Conservation (phyloP, 2,888 invertebrate species). For the Euphydryas editha region DNA sequence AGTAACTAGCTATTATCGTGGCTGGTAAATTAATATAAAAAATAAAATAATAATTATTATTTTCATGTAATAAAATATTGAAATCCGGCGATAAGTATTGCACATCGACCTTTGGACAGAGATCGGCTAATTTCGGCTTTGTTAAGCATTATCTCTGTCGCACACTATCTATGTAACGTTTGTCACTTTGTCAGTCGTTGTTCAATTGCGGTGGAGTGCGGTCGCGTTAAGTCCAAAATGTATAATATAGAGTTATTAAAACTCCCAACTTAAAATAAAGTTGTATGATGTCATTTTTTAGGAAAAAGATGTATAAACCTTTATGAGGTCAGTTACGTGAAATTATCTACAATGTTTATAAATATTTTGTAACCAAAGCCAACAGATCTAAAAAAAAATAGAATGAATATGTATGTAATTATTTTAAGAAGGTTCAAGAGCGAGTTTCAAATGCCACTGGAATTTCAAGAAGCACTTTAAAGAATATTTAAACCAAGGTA, state of each 20-base stretch:
- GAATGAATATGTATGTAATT: conserved; percentile 23
- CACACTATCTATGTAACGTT: neutral
- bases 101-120: too few relatives aligned
- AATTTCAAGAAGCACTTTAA: conserved; percentile 35
- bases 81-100: too few relatives aligned
- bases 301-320: neutral
- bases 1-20: too few relatives aligned
- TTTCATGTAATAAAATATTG: too few relatives aligned
- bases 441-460: conserved; percentile 30
- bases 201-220: neutral
- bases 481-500: conserved; percentile 29
- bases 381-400: conserved; percentile 18
- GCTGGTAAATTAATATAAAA: too few relatives aligned
- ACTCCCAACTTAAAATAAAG: neutral
- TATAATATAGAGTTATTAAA: neutral
- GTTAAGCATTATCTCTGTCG: neutral
- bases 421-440: conserved; percentile 38
- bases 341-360: conserved; percentile 48
- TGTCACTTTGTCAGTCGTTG: neutral
- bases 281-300: neutral
- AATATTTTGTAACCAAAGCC: conserved; percentile 16
- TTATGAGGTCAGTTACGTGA: neutral
- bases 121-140: neutral
- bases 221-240: neutral
- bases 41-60: too few relatives aligned